Conservation (phyloP, 2,888 invertebrate genomes). For the Diploptera punctata region DNA sequence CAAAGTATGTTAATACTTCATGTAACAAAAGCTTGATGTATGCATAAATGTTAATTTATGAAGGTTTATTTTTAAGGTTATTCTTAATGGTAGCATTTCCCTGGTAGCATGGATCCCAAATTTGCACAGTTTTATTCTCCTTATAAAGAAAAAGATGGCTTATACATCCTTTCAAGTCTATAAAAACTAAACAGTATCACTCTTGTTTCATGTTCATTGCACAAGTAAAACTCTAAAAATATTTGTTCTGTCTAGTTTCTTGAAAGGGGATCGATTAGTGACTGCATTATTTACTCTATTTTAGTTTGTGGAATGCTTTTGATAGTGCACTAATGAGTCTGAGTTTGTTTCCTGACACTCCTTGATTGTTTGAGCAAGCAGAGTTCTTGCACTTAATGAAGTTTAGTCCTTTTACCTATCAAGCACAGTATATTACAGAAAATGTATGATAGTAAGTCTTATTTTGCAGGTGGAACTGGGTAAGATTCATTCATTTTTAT, state of each 20-base stretch:
- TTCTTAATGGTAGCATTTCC: constrained; percentile 2
- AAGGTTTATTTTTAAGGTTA: not conserved
- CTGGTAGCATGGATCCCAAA: constrained; percentile 11
- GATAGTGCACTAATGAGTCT: constrained; percentile 8
- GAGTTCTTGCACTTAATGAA: no score
- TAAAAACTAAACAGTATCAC: not conserved
- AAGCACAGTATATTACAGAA: no score
- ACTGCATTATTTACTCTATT: constrained; percentile 16
- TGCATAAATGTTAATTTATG: not conserved
- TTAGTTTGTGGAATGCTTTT: constrained; percentile 10
- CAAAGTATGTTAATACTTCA: no score
- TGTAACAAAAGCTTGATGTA: constrained; percentile 17
- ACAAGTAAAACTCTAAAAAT: no score
- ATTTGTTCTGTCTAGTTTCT: not conserved
- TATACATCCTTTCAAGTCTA: not conserved
- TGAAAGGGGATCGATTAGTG: constrained; percentile 18
- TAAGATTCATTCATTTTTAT: no score
- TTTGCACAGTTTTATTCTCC: not conserved
- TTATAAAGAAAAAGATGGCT: not conserved
- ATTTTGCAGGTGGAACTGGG: no score
- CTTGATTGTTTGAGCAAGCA: no score
- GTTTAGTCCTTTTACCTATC: no score
- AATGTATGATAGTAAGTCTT: no score
- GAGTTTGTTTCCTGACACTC: not conserved
- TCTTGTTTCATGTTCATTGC: not conserved